phyloP scores from a whole-genome alignment of 2,888 invertebrate genomes.

The Carpatolechia fugitivella region DNA sequence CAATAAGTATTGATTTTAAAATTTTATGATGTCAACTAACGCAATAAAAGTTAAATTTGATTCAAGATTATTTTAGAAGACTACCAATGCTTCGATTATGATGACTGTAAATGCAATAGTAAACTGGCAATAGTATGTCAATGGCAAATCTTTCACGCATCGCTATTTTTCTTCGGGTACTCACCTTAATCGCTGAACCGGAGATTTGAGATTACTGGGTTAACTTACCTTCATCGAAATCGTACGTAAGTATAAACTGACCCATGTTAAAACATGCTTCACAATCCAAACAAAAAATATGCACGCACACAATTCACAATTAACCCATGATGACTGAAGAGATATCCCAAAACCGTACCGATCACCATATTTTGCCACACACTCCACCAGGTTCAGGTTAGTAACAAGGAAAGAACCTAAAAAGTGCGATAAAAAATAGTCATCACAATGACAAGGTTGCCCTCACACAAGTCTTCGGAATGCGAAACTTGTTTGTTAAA shows the following conservation, averaged over 20 bases:
- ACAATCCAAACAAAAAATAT: neutral
- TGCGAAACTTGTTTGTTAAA: constrained; percentile 67
- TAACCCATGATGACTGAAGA: neutral
- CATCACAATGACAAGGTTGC: constrained; percentile 47
- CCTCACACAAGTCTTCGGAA: constrained; percentile 44
- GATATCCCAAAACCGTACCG: neutral
- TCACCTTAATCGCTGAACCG: constrained; percentile 10
- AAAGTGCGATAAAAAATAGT: constrained; percentile 32
- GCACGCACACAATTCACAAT: neutral
- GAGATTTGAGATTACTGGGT: neutral
- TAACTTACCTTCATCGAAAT: constrained; percentile 6
- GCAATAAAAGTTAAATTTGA: too few species aligned
- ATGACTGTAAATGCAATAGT: neutral
- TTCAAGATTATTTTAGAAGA: too few species aligned
- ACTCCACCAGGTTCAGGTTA: constrained; percentile 28
- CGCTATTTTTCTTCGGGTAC: neutral
- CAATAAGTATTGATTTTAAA: too few species aligned
- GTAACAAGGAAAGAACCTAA: constrained; percentile 32
- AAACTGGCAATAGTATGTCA: neutral
- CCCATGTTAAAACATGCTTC: neutral
- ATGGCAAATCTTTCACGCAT: constrained; percentile 18
- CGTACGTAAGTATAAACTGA: neutral
- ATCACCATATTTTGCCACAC: neutral
- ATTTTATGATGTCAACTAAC: too few species aligned
- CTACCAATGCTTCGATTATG: neutral